Conservation (phyloP, 2,888 invertebrate species). For the Platynereis dumerilii region DNA sequence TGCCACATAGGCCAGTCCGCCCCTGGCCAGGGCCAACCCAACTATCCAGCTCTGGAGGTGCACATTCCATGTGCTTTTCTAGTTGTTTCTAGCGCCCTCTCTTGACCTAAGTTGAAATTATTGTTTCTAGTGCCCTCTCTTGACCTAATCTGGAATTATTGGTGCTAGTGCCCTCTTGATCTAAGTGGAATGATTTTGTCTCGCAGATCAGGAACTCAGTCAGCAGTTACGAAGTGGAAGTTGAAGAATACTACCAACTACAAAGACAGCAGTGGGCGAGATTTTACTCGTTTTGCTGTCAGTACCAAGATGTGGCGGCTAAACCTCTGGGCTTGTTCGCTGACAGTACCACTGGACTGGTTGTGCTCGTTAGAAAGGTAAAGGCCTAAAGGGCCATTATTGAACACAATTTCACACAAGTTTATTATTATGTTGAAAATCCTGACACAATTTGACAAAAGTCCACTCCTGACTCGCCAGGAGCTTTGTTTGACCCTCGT, state of each 20-base stretch:
- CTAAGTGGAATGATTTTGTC: slow-evolving; percentile 63
- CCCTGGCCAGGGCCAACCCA: no score
- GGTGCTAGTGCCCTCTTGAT: slow-evolving; percentile 71
- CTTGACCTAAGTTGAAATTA: no score
- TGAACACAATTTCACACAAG: neutral
- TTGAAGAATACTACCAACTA: slow-evolving; percentile 76
- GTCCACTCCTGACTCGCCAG: no score
- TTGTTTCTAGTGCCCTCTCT: no score
- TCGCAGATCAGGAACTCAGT: slow-evolving; percentile 72
- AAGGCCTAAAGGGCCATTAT: slow-evolving; percentile 78
- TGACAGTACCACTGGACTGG: slow-evolving; percentile 61
- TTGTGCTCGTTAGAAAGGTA: slow-evolving; percentile 73
- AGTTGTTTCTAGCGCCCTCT: no score
- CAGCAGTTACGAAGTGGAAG: slow-evolving; percentile 74
- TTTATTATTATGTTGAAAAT: no score
- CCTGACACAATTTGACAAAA: no score
- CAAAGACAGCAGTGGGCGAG: slow-evolving; percentile 82
- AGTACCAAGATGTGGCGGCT: slow-evolving; percentile 77
- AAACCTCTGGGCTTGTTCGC: slow-evolving; percentile 79
- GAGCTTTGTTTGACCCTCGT: no score
- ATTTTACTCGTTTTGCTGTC: slow-evolving; percentile 90
- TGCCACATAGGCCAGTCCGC: no score
- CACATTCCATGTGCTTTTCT: no score
- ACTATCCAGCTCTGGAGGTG: no score
- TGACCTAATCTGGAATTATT: no score